Evolutionary conservation across 2,797 vertebrate genomes (phyloP).

Genomic region (Scolopax rusticola): DNA sequence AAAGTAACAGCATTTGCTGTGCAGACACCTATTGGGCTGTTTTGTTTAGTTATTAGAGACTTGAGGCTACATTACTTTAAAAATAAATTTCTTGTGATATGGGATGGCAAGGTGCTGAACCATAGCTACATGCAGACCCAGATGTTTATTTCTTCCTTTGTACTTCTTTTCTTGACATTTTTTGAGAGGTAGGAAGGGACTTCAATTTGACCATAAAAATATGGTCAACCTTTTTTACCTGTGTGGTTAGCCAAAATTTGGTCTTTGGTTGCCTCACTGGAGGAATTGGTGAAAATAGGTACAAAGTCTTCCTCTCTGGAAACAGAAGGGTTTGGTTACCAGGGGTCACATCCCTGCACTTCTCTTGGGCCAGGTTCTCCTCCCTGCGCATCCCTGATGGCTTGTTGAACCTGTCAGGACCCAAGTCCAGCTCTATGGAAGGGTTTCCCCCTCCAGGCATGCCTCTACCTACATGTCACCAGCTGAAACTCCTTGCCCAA

Average conservation of each 20-base stretch:
- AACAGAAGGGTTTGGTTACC: not conserved
- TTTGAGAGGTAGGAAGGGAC: not conserved
- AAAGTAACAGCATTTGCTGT: not conserved
- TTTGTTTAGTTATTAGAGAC: not conserved
- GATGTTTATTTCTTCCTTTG: not conserved
- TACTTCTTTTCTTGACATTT: not conserved
- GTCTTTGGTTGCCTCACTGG: not conserved
- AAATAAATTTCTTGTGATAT: not conserved
- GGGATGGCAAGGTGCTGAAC: not conserved
- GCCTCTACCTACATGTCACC: rapidly evolving
- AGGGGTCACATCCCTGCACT: not conserved
- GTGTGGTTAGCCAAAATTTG: not conserved
- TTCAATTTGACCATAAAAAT: not conserved
- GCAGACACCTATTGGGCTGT: not conserved
- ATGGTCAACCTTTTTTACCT: not conserved
- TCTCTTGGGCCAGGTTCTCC: not conserved
- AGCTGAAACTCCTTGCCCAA: not conserved
- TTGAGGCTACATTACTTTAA: not conserved
- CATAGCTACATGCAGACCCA: not conserved
- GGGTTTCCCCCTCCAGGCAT: not conserved
- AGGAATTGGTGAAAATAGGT: not conserved
- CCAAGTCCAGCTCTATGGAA: not conserved
- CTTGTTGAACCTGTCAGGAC: not conserved
- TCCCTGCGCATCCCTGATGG: rapidly evolving
- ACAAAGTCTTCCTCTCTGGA: not conserved